Evolutionary conservation across 2,113 vertebrate genomes (phyloP), one percentile per base, ranked within the genome.

Genomic region (Atherinomorus stipes): DNA sequence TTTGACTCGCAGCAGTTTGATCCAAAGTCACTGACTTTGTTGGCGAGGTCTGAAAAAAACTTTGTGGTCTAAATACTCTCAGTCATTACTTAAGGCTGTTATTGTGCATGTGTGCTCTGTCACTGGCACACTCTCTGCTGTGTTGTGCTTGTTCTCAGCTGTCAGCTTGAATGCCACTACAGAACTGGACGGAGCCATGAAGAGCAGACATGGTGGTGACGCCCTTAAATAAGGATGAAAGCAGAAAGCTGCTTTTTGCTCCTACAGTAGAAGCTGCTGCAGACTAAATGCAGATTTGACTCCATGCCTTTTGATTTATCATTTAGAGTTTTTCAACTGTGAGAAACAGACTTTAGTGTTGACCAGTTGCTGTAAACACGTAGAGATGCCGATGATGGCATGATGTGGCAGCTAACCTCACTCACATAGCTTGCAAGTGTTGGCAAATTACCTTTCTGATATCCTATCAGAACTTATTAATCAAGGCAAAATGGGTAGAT

Each of bases 61-160:
- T 77, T 76, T 72, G 69, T 18, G 58, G 71, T 76, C 73, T 71
- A 78, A 72, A 78, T 58, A 68, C 69, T 58, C 42, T 71, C 64
- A 66, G 69, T n/a, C 75, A 52, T 56, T 11, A 22, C 64, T 67
- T 83, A 81, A 89, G 82, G 75, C 50, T 75, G 79, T 89, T 89
- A 89, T 88, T 84, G 71, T 71, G 73, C 67, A 74, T 74, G 71
- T 71, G 67, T 68, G 62, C 68, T 69, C 51, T 80, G 84, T 83
- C 71, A 77, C 72, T 44, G 73, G 78, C 79, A 45, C 76, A 52
- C 67, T 23, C 45, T 77, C 54, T 40, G 80, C 72, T 74, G 56
- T 15, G 73, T 59, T 78, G 72, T 69, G 75, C 75, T 64, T 49
- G 66, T 74, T 78, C 54, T 56, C 64, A 56, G 58, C 73, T 37